phyloP scores from a whole-genome alignment of 2,888 invertebrate genomes.

The Griposia aprilina region DNA sequence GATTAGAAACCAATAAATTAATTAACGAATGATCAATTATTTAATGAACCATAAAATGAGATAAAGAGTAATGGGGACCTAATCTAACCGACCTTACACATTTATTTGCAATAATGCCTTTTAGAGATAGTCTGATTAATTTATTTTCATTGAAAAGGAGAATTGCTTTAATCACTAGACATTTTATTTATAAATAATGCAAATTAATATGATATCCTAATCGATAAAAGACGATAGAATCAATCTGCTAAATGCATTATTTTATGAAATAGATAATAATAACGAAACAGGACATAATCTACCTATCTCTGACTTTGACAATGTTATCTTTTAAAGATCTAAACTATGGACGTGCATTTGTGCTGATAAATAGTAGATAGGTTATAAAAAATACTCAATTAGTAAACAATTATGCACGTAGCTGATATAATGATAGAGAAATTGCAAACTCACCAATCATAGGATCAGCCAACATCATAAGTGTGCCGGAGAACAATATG shows the following conservation, averaged over 20 bases:
- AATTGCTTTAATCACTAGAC: background rate
- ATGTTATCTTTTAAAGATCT: constrained; percentile 1
- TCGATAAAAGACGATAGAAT: constrained; percentile 8
- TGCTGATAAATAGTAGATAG: background rate
- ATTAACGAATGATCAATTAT: background rate
- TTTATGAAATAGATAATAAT: background rate
- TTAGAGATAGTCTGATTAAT: background rate
- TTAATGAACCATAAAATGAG: background rate
- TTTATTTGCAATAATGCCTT: background rate
- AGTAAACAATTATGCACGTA: background rate
- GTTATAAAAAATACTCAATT: background rate
- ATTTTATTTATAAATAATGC: background rate
- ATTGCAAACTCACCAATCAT: constrained; percentile 90
- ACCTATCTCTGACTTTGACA: background rate
- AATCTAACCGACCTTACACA: background rate
- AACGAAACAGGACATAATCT: background rate
- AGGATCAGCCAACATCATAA: constrained; percentile 93
- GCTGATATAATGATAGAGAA: constrained; percentile 3
- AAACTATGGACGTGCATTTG: background rate
- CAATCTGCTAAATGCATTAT: background rate
- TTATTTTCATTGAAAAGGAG: background rate
- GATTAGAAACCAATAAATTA: background rate
- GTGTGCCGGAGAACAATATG: constrained; percentile 93
- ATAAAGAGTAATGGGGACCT: background rate
- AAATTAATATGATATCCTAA: background rate